Percentiles rank a stretch among this genome's conserved stretches.
Evolutionary conservation across 1,140 invertebrate genomes (phyloP).

Genomic region (Drosophila ercepeae): DNA sequence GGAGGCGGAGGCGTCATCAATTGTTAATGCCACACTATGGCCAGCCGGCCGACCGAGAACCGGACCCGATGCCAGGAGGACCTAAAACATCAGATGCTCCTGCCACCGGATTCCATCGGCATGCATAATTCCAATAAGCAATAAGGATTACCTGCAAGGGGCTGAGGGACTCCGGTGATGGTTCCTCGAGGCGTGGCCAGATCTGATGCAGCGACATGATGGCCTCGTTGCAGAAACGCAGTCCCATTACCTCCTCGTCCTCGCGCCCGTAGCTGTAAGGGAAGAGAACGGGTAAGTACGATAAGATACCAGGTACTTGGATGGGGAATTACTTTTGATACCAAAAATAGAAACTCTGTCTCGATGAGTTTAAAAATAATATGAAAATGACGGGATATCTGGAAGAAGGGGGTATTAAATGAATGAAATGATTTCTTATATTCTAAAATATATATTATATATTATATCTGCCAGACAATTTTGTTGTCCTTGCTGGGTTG

Average conservation of each 20-base stretch:
- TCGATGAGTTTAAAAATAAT: too few relatives aligned
- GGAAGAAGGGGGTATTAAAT: too few relatives aligned
- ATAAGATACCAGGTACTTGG: too few relatives aligned
- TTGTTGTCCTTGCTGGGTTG: background rate
- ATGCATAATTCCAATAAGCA: constrained; percentile 56
- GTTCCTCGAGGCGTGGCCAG: constrained; percentile 88
- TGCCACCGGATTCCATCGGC: background rate
- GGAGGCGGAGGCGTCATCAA: constrained; percentile 17
- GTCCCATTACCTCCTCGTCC: constrained; percentile 96
- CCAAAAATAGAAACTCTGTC: too few relatives aligned
- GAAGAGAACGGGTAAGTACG: background rate
- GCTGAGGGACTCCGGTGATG: constrained; percentile 85
- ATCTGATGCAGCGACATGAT: constrained; percentile 93
- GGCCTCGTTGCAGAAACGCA: constrained; percentile 96
- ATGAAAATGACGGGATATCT: background rate
- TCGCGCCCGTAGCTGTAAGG: constrained; percentile 91
- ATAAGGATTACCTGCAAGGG: constrained; percentile 90
- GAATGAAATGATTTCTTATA: background rate
- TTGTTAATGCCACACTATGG: constrained; percentile 22
- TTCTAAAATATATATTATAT: too few relatives aligned
- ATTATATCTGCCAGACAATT: background rate
- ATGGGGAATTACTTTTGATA: too few relatives aligned
- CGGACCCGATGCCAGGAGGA: background rate
- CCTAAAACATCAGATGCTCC: background rate
- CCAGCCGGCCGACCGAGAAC: too few relatives aligned